Base-by-base conservation (phyloP, 2,113 vertebrate species). In the Gasterosteus nipponicus region DNA sequence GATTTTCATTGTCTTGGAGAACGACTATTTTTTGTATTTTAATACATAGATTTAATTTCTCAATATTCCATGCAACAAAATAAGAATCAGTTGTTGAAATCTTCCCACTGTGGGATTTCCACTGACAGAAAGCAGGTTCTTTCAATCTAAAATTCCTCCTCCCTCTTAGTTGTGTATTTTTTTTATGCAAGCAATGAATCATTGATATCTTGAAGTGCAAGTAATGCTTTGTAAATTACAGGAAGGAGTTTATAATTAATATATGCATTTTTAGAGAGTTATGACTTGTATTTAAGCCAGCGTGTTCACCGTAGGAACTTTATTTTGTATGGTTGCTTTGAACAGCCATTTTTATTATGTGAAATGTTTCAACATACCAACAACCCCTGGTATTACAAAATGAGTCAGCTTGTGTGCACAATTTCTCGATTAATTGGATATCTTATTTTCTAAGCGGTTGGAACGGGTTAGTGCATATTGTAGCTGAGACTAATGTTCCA, bases 201-300 rank as follows among this genome's bases (percentile, higher is more conserved):
- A 85, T 75, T 67, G 9, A 81, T 71, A 53, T 67, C 1, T 10
- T 44, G 16, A 78, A 78, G 75, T 85, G 78, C 83, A 81, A 62
- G 70, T 75, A 71, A 68, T 78, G 75, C 47, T 75, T 68, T 71
- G 78, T 59, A 75, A 75, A 75, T 82, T 47, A 75, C 19, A 63
- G 15, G 16, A 7, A 53, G 16, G 66, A 31, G 56, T 62, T 75
- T 73, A 82, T 86, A 56, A 75, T 65, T 56, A 73, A 86, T 49
- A 72, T 22, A 75, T 68, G 11, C n/a, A 59, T 75, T 63, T 72
- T 63, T 72, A 58, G 16, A 73, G 44, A 35, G 14, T 10, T 53
- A 38, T 41, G 19, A 47, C 33, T 22, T 22, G 7, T 38, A 57
- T 53, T 71, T 49, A 59, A n/a, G 58, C 16, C 26, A 29, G 47